Evolutionary conservation across 2,113 vertebrate species (phyloP), one percentile per base, ranked within the genome.

Genomic region (Clarias batrachus): DNA sequence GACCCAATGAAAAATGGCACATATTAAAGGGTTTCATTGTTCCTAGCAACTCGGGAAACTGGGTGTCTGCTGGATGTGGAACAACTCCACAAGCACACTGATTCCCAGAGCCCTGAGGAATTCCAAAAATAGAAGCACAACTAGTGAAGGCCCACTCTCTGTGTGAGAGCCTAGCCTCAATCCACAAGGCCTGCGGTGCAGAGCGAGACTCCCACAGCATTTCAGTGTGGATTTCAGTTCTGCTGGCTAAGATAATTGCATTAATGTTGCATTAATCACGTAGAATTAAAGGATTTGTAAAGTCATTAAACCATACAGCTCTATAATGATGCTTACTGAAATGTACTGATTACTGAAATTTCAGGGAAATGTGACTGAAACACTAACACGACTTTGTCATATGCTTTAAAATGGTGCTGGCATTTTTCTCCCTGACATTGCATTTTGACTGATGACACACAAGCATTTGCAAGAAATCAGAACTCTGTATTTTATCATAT

Each of bases 121-220:
- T 56, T 87, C 71, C 83, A 82, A 56, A 65, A 89, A 89, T 89
- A 87, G 85, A 87, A 59, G 9, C 48, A 56, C 37, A 81, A 81
- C 84, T 80, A 60, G 54, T 3, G 23, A 71, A 81, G 85, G 81
- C 59, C 37, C 48, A 37, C 33, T 48, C 80, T 73, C 73, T 3
- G 70, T 79, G 48, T 70, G 62, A 19, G 56, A 74, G 76, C 52
- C 10, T 66, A 65, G 87, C 71, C 80, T 81, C 8, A 14, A 80
- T 84, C 71, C 76, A 23, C 10, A 14, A 78, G 27, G 85, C 84
- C 60, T 60, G 83, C 79, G 52, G 62, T 16, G n/a, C 63, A 54
- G n/a, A 82, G 81, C 25, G 21, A 59, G 54, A 21, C 33, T 52
- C n/a, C 17, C 25, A 52, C 60, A 48, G 25, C 14, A 2, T 52